Evolutionary conservation across 2,797 vertebrate species (phyloP).

Genomic region (Onychomys torridus): DNA sequence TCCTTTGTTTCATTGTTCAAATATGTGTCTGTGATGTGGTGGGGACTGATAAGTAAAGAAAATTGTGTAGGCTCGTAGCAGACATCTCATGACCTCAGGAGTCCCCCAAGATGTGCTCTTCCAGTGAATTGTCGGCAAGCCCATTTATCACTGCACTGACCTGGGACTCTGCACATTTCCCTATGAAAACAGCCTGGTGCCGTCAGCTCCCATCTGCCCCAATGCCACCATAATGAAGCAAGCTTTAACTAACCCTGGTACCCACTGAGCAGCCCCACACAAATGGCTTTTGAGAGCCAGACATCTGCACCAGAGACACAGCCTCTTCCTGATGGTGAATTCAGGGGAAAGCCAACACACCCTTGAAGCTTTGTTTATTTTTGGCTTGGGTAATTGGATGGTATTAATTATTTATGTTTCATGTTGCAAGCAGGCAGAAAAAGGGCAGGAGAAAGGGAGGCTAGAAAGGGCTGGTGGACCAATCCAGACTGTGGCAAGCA

Average conservation of each 20-base stretch:
- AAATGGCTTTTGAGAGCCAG: constrained; percentile 73
- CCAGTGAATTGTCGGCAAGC: constrained; percentile 80
- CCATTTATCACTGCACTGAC: constrained; percentile 89
- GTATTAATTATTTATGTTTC: constrained; percentile 76
- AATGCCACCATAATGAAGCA: constrained; percentile 87
- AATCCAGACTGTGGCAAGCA: background rate
- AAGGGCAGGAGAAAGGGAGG: constrained; percentile 26
- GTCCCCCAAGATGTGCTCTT: constrained; percentile 73
- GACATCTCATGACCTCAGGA: constrained; percentile 73
- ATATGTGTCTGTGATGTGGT: constrained; percentile 83
- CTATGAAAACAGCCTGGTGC: constrained; percentile 76
- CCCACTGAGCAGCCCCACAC: constrained; percentile 83
- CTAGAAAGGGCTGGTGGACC: background rate
- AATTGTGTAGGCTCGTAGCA: constrained; percentile 75
- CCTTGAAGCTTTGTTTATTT: constrained; percentile 75
- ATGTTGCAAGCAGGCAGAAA: background rate
- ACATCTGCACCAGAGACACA: constrained; percentile 67
- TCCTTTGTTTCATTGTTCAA: constrained; percentile 85
- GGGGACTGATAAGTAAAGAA: constrained; percentile 71
- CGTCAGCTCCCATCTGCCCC: constrained; percentile 85
- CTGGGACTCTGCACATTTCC: constrained; percentile 85
- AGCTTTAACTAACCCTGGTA: constrained; percentile 86
- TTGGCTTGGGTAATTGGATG: constrained; percentile 59
- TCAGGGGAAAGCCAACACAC: constrained; percentile 69
- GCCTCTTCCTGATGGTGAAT: constrained; percentile 58